phyloP scores from a whole-genome alignment of 2,113 vertebrate genomes.

The Platysternon megacephalum region DNA sequence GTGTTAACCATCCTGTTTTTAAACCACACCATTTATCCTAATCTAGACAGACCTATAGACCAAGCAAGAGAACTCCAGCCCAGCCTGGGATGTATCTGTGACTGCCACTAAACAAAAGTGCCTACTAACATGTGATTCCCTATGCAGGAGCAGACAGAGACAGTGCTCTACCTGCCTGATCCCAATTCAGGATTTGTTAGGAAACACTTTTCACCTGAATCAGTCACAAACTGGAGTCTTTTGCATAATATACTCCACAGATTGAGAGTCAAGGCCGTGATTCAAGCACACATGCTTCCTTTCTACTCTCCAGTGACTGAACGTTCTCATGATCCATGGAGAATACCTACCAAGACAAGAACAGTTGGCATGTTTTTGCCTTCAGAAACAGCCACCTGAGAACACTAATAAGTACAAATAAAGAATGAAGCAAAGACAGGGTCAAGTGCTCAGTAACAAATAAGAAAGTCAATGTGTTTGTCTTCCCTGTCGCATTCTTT shows the following conservation, averaged over 20 bases:
- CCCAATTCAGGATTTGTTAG: background rate
- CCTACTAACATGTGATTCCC: background rate
- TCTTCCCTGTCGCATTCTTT: background rate
- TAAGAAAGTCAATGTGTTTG: background rate
- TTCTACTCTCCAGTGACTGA: background rate
- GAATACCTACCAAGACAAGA: background rate
- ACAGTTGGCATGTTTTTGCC: background rate
- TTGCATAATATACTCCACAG: background rate
- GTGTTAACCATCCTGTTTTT: background rate
- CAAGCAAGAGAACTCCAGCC: conserved; percentile 46
- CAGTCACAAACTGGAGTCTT: background rate
- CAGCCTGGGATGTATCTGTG: conserved; percentile 8
- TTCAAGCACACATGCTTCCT: background rate
- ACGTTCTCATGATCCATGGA: background rate
- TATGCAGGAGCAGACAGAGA: background rate
- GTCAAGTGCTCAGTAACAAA: background rate
- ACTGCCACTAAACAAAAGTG: conserved; percentile 13
- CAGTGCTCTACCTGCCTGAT: background rate
- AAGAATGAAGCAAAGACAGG: background rate
- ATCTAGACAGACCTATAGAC: background rate
- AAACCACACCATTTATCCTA: background rate
- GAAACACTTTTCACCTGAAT: conserved; percentile 10
- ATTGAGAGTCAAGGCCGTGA: background rate
- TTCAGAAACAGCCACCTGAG: background rate
- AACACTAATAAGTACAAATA: background rate